A percentile compares a stretch with the other conserved stretches of the same genome.
Conservation (phyloP, 2,888 invertebrate genomes). For the Thymelicus lineola region DNA sequence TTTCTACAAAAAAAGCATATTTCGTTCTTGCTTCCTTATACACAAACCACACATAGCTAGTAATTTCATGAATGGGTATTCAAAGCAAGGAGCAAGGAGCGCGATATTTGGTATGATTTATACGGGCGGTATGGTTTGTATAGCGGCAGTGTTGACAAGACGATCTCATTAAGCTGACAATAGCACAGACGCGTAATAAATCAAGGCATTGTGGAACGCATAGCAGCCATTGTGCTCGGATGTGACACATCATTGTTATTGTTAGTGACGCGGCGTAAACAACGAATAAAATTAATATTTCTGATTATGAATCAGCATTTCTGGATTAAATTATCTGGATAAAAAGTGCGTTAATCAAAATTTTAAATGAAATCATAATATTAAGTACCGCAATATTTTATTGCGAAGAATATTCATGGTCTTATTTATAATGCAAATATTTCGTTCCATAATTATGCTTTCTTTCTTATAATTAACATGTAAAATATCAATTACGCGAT, state of each 20-base stretch:
- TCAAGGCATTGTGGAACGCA: conserved; percentile 66
- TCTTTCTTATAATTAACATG: too few species aligned
- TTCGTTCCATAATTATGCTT: too few species aligned
- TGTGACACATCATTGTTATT: conserved; percentile 33
- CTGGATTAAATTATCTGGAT: not conserved
- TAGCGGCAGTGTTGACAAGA: conserved; percentile 64
- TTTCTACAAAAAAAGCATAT: too few species aligned
- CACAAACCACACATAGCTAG: not conserved
- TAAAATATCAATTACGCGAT: too few species aligned
- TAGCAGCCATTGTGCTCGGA: conserved; percentile 9
- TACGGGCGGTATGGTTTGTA: conserved; percentile 50
- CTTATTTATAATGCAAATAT: too few species aligned
- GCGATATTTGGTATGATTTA: conserved; percentile 46
- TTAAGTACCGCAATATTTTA: too few species aligned
- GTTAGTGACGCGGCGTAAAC: conserved; percentile 10
- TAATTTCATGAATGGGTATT: conserved; percentile 14
- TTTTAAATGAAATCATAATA: too few species aligned
- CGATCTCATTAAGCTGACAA: conserved; percentile 76
- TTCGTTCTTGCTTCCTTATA: too few species aligned
- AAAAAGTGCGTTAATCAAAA: not conserved
- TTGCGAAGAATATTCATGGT: too few species aligned
- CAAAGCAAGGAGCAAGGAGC: conserved; percentile 16
- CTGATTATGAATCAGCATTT: not conserved
- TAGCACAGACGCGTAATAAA: conserved; percentile 69
- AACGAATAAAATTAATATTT: conserved; percentile 28